These are phyloP conservation scores for Drosophila suzukii DNA, from an alignment of 1,140 invertebrate species.

Conservation along the genomic window DNA sequence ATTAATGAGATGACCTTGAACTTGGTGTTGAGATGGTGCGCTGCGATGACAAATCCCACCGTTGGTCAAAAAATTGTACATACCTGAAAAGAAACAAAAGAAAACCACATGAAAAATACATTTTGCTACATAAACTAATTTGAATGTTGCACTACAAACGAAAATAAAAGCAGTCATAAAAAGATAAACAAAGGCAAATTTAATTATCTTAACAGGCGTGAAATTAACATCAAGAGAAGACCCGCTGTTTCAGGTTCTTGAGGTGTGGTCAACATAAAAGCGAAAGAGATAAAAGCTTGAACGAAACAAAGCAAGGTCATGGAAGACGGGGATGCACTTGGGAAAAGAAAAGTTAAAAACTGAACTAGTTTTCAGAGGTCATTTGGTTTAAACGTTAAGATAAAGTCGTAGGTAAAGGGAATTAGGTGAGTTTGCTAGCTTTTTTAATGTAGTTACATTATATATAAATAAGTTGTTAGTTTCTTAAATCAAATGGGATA, in stretches of 20 bases:
- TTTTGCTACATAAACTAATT: conserved; percentile 51
- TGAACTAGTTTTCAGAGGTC: conserved; percentile 25
- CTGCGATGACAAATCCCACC: conserved; percentile 28
- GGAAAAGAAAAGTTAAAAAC: background rate
- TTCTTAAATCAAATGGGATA: background rate
- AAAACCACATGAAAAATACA: conserved; percentile 52
- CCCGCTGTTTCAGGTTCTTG: conserved; percentile 45
- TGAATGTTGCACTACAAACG: conserved; percentile 42
- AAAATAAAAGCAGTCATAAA: conserved; percentile 39
- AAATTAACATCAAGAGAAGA: conserved; percentile 41
- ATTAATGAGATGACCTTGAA: conserved; percentile 34
- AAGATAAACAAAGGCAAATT: conserved; percentile 46
- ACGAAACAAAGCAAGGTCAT: conserved; percentile 72
- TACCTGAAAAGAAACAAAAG: conserved; percentile 56
- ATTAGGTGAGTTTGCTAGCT: too few species aligned
- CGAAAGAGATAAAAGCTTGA: conserved; percentile 9
- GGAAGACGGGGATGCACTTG: conserved; percentile 24
- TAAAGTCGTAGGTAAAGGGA: background rate
- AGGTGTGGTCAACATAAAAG: conserved; percentile 44
- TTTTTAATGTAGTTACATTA: too few species aligned
- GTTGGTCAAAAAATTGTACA: conserved; percentile 9
- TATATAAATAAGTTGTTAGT: background rate
- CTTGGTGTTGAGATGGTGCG: conserved; percentile 30
- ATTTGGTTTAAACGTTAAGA: background rate
- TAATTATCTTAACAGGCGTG: conserved; percentile 48